Base-by-base conservation (phyloP, 2,888 invertebrate species). In the Stenolophus ochropezus region DNA sequence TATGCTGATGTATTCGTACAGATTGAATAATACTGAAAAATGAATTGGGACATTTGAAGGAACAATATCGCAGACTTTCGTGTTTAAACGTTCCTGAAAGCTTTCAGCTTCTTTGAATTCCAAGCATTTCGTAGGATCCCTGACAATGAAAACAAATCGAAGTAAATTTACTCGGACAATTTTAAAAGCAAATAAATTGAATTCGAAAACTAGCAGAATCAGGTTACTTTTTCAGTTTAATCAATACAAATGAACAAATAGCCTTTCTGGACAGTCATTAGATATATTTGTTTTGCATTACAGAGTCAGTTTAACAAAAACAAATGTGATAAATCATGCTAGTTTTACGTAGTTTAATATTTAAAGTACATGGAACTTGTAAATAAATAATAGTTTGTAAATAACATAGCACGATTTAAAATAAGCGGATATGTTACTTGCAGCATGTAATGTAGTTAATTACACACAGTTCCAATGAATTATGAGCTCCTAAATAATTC, bases 161-260 rank as follows among this genome's bases (percentile, higher is more conserved):
- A 27, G 25, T 61, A 25, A 61, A 61, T 61, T 61, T 61, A 61
- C n/a, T 14, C 61, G 21, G 61, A 61, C 61, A 61, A 61, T 61
- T 61, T 25, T n/a, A 61, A 58, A 61, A 25, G 61, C 61, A 61
- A 61, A 61, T 25, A 61, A 25, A 61, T 23, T 61, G n/a, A 61
- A 25, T 25, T 25, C 61, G n/a, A 61, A 21, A 61, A 14, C 61
- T 14, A 61, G 21, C n/a, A 23, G 23, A 61, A 61, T 61, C 61
- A 25, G 61, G 61, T 25, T 61, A 61, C 61, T 61, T 61, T 58
- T 61, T 56, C 61, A 11, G n/a, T 61, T 25, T 56, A 14, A 61
- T 61, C 61, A 61, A 61, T 61, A 61, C 25, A 61, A 61, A 61
- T 56, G 56, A 21, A 56, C 61, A 61, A 61, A 61, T 25, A 25